Evolutionary conservation across 2,888 invertebrate species (phyloP).

Genomic region (Caradrina clavipalpis): DNA sequence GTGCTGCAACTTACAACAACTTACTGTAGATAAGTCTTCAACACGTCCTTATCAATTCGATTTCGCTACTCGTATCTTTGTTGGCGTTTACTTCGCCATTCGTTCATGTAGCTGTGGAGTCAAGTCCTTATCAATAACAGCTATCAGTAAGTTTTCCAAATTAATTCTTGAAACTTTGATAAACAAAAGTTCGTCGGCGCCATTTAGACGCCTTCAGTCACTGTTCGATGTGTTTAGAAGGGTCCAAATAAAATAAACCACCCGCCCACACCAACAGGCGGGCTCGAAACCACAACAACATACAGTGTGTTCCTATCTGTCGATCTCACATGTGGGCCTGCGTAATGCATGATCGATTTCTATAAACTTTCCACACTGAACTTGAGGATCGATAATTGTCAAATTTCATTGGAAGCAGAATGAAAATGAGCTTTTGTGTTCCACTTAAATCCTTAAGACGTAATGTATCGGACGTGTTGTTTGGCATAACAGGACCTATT

Average conservation of each 20-base stretch:
- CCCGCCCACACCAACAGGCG: constrained; percentile 75
- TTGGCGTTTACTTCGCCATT: neutral
- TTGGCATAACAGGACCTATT: constrained; percentile 54
- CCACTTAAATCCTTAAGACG: constrained; percentile 11
- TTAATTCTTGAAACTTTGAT: constrained; percentile 13
- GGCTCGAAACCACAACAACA: constrained; percentile 76
- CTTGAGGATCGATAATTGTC: constrained; percentile 14
- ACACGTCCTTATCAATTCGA: constrained; percentile 9
- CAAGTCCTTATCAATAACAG: constrained; percentile 2
- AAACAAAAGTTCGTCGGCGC: constrained; percentile 25
- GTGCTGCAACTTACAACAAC: neutral
- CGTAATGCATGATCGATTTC: constrained; percentile 42
- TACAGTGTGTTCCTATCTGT: constrained; percentile 67
- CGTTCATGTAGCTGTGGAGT: constrained; percentile 1
- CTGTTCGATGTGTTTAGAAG: constrained; percentile 66
- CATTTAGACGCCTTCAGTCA: constrained; percentile 60
- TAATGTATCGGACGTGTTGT: constrained; percentile 55
- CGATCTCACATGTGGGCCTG: constrained; percentile 54
- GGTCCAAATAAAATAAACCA: constrained; percentile 78
- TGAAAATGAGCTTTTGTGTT: constrained; percentile 44
- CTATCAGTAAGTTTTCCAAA: constrained; percentile 15
- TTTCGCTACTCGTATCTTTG: constrained; percentile 10
- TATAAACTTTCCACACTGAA: constrained; percentile 14
- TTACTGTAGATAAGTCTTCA: constrained; percentile 1
- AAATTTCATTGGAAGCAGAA: neutral